A percentile compares a stretch with the other conserved stretches of the same genome.
These are phyloP conservation scores for Dasypogon diadema DNA, from an alignment of 2,888 invertebrate genomes.

Conservation along the genomic window DNA sequence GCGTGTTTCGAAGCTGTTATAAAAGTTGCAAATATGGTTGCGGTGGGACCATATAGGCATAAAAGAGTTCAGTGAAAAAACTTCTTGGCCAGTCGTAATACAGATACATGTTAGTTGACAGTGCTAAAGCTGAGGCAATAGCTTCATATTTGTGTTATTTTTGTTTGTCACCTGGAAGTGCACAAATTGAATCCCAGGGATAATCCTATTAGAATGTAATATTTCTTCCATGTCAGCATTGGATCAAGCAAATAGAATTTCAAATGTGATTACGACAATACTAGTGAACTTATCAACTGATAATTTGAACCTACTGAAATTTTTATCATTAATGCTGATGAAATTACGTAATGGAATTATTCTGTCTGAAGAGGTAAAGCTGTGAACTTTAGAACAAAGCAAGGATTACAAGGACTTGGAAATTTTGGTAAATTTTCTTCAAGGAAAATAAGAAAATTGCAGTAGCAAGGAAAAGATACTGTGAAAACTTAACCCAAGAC, in stretches of 20 bases:
- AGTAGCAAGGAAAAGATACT: too few relatives aligned
- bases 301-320: too few relatives aligned
- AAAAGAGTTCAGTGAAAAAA: not conserved
- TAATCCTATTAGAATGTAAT: slow-evolving; percentile 16
- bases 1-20: slow-evolving; percentile 3
- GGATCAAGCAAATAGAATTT: slow-evolving; percentile 1
- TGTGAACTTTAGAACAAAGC: too few relatives aligned
- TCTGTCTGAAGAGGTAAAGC: too few relatives aligned
- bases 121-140: not conserved
- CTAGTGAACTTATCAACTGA: too few relatives aligned
- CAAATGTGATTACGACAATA: too few relatives aligned
- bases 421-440: too few relatives aligned
- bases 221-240: slow-evolving; percentile 6
- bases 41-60: not conserved
- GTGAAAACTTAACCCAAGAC: too few relatives aligned
- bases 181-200: slow-evolving; percentile 8
- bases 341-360: too few relatives aligned
- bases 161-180: slow-evolving; percentile 10
- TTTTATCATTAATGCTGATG: too few relatives aligned
- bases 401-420: too few relatives aligned
- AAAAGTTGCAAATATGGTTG: not conserved
- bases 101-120: not conserved
- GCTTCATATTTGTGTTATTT: not conserved
- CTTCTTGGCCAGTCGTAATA: not conserved
- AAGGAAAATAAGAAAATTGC: too few relatives aligned